A percentile compares a stretch with the other conserved stretches of the same genome.
phyloP scores from a whole-genome alignment of 2,888 invertebrate species.

The Plagodis dolabraria region DNA sequence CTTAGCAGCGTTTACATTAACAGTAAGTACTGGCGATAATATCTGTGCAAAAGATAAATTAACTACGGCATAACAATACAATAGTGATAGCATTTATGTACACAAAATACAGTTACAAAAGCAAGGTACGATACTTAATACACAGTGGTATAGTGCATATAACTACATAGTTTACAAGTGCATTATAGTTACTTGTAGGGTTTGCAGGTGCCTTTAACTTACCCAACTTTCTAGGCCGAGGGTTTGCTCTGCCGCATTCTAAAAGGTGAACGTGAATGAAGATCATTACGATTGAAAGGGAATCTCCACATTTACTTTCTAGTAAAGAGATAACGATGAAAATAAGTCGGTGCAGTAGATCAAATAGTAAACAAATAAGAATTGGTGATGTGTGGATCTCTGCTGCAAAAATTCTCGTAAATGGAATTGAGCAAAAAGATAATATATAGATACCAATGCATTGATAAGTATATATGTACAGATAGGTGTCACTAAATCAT shows the following conservation, averaged over 20 bases:
- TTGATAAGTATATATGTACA: too few relatives aligned
- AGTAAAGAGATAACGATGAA: constrained; percentile 8
- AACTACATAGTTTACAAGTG: constrained; percentile 1
- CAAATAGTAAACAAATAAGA: too few relatives aligned
- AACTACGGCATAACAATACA: background rate
- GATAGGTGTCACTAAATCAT: too few relatives aligned
- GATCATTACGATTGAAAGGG: constrained; percentile 32
- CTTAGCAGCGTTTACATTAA: too few relatives aligned
- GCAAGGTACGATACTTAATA: background rate
- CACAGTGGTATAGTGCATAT: constrained; percentile 2
- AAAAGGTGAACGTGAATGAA: constrained; percentile 65
- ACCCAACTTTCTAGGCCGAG: constrained; percentile 80
- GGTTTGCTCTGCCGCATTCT: constrained; percentile 83
- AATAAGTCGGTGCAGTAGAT: background rate
- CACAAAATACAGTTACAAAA: constrained; percentile 4
- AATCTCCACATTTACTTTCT: constrained; percentile 20
- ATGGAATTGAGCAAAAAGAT: too few relatives aligned
- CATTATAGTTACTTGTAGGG: constrained; percentile 4
- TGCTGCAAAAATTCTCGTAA: too few relatives aligned
- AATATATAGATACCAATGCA: too few relatives aligned
- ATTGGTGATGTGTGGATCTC: too few relatives aligned
- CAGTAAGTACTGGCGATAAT: too few relatives aligned
- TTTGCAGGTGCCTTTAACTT: constrained; percentile 54
- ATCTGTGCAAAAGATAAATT: too few relatives aligned
- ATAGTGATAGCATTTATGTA: background rate